A percentile compares a stretch with the other conserved stretches of the same genome.
These are phyloP conservation scores for Corynorhinus townsendii DNA, from an alignment of 2,113 vertebrate genomes.

Conservation along the genomic window DNA sequence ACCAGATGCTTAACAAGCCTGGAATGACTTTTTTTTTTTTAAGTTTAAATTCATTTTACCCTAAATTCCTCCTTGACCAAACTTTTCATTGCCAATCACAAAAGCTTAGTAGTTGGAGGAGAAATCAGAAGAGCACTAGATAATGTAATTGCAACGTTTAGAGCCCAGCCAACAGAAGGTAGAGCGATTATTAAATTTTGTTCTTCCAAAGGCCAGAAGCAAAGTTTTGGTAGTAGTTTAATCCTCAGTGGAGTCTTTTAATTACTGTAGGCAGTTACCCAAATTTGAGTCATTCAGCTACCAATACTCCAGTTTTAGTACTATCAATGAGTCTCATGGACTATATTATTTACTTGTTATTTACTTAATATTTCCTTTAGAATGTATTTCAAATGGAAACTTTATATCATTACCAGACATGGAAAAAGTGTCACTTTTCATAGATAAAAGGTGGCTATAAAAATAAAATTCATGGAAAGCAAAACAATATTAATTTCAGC, in stretches of 20 bases:
- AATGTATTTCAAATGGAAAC: neutral
- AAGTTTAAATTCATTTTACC: neutral
- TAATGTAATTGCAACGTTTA: neutral
- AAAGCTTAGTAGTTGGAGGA: neutral
- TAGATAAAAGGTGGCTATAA: neutral
- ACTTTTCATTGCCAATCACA: neutral
- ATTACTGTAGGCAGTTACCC: neutral
- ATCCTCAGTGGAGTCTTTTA: neutral
- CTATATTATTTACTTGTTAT: neutral
- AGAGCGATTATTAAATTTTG: rapidly evolving
- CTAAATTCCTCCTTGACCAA: neutral
- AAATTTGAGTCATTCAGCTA: neutral
- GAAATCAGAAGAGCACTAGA: neutral
- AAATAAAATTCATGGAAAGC: neutral
- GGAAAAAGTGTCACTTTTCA: neutral
- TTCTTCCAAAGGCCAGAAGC: neutral
- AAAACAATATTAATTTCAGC: neutral
- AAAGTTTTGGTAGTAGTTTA: neutral
- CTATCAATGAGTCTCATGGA: neutral
- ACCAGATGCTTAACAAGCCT: neutral
- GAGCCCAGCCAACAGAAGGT: neutral
- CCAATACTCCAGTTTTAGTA: neutral
- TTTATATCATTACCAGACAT: neutral
- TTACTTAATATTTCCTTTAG: constrained; percentile 7
- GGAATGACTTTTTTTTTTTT: neutral